phyloP scores from a whole-genome alignment of 2,888 invertebrate species.

The Cataglyphis altisquamis region DNA sequence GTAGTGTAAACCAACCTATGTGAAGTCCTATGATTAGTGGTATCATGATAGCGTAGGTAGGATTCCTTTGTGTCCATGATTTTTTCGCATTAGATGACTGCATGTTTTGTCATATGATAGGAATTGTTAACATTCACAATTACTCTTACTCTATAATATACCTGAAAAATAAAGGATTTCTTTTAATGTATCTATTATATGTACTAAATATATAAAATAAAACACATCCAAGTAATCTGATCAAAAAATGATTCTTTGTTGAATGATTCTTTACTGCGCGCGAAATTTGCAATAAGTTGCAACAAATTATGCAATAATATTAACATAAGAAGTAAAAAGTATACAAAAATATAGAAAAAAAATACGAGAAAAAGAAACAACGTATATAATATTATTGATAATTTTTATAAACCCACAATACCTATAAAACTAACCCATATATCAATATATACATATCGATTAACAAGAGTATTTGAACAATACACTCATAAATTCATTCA shows the following conservation, averaged over 20 bases:
- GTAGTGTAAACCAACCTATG: slow-evolving; percentile 56
- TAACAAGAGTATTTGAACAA: background rate
- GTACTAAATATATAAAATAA: background rate
- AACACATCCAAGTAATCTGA: background rate
- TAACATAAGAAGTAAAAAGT: background rate
- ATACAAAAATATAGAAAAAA: slow-evolving; percentile 2
- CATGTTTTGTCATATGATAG: background rate
- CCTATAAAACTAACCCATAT: background rate
- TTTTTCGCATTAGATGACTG: background rate
- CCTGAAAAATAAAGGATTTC: background rate
- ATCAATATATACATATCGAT: no score
- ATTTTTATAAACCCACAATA: slow-evolving; percentile 2
- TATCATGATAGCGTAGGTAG: background rate
- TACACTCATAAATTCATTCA: background rate
- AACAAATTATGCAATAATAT: background rate
- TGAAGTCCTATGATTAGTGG: slow-evolving; percentile 36
- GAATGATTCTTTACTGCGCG: background rate
- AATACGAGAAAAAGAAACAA: background rate
- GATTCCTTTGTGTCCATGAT: background rate
- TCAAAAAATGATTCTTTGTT: background rate
- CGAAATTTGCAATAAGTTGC: background rate
- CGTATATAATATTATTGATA: background rate
- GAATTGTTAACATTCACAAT: background rate
- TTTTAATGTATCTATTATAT: background rate
- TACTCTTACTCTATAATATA: background rate